A percentile compares a stretch with the other conserved stretches of the same genome.
Evolutionary conservation across 2,113 vertebrate species (phyloP).

Genomic region (Phrynocephalus versicolor): DNA sequence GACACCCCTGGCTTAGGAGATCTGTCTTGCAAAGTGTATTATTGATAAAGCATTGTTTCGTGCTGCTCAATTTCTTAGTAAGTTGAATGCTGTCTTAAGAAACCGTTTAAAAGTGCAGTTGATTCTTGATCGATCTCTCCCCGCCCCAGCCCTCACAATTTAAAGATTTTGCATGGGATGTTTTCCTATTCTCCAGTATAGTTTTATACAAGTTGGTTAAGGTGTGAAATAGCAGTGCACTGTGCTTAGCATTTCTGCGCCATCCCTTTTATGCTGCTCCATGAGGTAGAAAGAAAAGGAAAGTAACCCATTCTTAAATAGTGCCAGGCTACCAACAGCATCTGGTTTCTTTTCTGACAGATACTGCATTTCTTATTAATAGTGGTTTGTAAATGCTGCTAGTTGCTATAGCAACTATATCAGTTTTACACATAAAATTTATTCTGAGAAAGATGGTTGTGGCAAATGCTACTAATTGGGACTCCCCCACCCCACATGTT

Average conservation of each 20-base stretch:
- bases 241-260: slow-evolving; percentile 10
- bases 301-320: slow-evolving; percentile 55
- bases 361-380: slow-evolving; percentile 70
- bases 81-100: slow-evolving; percentile 27
- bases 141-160: background rate
- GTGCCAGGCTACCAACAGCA: slow-evolving; percentile 48
- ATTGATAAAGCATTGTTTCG: background rate
- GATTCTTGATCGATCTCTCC: background rate
- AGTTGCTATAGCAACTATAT: slow-evolving; percentile 71
- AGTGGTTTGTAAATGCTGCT: slow-evolving; percentile 54
- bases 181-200: slow-evolving; percentile 4
- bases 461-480: slow-evolving; percentile 67
- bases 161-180: background rate
- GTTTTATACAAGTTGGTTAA: background rate
- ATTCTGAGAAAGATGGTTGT: slow-evolving; percentile 72
- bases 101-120: background rate
- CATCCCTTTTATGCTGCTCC: slow-evolving; percentile 24
- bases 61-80: background rate
- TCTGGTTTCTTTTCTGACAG: slow-evolving; percentile 56
- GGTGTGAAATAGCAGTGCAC: slow-evolving; percentile 14
- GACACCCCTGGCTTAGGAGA: too few species aligned
- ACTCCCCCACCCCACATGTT: background rate
- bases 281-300: slow-evolving; percentile 4
- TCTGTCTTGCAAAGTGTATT: background rate
- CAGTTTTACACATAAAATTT: slow-evolving; percentile 67